phyloP scores from a whole-genome alignment of 2,888 invertebrate species.

The Tortricodes alternella region DNA sequence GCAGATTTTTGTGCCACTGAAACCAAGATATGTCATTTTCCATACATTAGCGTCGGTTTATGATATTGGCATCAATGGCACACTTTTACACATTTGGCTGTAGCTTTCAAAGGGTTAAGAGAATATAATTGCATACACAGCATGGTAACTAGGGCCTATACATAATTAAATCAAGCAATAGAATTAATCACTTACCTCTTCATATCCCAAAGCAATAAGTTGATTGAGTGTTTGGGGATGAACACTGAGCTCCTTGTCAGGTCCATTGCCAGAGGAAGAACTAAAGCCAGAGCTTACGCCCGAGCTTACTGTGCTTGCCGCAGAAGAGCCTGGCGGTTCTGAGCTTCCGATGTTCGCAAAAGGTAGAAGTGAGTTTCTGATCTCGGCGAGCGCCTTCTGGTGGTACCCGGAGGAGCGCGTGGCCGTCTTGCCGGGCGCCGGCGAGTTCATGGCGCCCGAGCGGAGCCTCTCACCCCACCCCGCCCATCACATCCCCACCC shows the following conservation, averaged over 20 bases:
- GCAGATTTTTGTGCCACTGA: no score
- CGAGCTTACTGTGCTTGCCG: conserved; percentile 87
- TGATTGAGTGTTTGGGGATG: conserved; percentile 86
- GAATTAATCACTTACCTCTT: conserved; percentile 83
- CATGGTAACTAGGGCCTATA: no score
- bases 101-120: no score
- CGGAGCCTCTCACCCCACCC: conserved; percentile 80
- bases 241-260: conserved; percentile 85
- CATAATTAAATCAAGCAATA: background rate
- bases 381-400: conserved; percentile 93
- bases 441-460: conserved; percentile 84
- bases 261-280: conserved; percentile 80
- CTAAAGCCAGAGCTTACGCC: conserved; percentile 84
- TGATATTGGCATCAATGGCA: no score
- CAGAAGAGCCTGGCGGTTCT: conserved; percentile 87
- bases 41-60: no score
- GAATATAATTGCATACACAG: no score
- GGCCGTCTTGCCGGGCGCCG: conserved; percentile 84
- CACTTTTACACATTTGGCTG: no score
- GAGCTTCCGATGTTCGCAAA: conserved; percentile 87
- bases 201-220: conserved; percentile 87
- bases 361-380: conserved; percentile 91
- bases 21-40: no score
- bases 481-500: conserved; percentile 74
- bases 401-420: conserved; percentile 91